A percentile compares a stretch with the other conserved stretches of the same genome.
These are phyloP conservation scores for Volucella inanis DNA, from an alignment of 2,888 invertebrate genomes.

Conservation along the genomic window DNA sequence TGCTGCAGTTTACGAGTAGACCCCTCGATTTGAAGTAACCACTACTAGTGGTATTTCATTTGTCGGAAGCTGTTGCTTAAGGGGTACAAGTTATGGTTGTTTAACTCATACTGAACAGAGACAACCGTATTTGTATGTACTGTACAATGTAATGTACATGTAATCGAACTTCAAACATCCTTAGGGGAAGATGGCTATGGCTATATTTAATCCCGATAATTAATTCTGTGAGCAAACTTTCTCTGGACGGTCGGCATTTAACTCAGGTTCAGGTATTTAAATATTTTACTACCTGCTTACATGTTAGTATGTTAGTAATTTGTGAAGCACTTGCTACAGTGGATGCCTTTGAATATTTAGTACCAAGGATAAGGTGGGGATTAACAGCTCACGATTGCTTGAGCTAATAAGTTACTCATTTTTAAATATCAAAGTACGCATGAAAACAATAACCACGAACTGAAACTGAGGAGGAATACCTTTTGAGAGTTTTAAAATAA, in stretches of 20 bases:
- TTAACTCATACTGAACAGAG: neutral
- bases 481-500: slow-evolving; percentile 16
- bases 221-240: slow-evolving; percentile 71
- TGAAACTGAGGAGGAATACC: slow-evolving; percentile 15
- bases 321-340: slow-evolving; percentile 55
- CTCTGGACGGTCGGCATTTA: slow-evolving; percentile 66
- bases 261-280: slow-evolving; percentile 61
- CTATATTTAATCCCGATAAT: slow-evolving; percentile 61
- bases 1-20: slow-evolving; percentile 23
- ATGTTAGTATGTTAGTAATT: slow-evolving; percentile 57
- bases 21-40: slow-evolving; percentile 23
- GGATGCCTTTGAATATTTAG: slow-evolving; percentile 63
- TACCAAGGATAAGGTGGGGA: slow-evolving; percentile 44
- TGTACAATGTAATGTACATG: too few relatives aligned
- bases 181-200: slow-evolving; percentile 6
- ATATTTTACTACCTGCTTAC: slow-evolving; percentile 50
- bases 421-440: slow-evolving; percentile 37
- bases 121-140: slow-evolving; percentile 1
- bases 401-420: slow-evolving; percentile 55
- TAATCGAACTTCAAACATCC: neutral
- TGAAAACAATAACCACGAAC: neutral
- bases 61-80: slow-evolving; percentile 42
- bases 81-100: neutral
- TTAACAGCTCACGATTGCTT: slow-evolving; percentile 35
- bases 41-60: slow-evolving; percentile 5